Evolutionary conservation across 2,888 invertebrate genomes (phyloP), one percentile per base, ranked within the genome.

Genomic region (Dynastes tityus): DNA sequence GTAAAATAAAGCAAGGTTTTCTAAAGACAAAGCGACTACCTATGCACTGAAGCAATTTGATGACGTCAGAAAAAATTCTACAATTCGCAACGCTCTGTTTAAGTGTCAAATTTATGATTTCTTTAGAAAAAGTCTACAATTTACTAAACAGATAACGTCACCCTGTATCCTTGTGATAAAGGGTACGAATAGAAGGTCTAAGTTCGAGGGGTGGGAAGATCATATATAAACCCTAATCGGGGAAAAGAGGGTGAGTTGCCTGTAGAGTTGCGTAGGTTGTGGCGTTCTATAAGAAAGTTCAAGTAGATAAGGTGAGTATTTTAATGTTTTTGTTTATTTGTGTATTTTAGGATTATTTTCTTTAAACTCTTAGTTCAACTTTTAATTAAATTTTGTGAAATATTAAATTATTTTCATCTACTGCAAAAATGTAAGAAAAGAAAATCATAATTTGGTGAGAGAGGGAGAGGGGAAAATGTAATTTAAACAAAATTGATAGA

Each of bases 221-320:
- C 11, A 29, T 63, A 63, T 63, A 63, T 63, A 32, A 63, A 13
- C 2, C 29, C 29, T 63, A 27, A 63, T 63, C 32, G 27, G 11
- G 13, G 4, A 58, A 58, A 61, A 61, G 63, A 32, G 63, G 63
- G 63, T 63, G 32, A 63, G 63, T 63, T 63, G 9, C 13, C 27
- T 2, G 55, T 6, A 55, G 55, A 4, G 55, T 37, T 37, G 5
- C 4, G 32, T 55, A 8, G 8, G 45, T 45, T 45, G 11, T 45
- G 8, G 45, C 45, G 1, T 45, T 45, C 1, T 45, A 45, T 2
- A 45, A 45, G 45, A 45, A 45, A 11, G 9, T 45, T 45, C 2
- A 45, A 5, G 45, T 11, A 8, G 11, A 45, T 2, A 45, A 45
- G 55, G 55, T 58, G 8, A 22, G 55, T 22, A 58, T 16, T 58